These are phyloP conservation scores for Mimas tiliae DNA, from an alignment of 2,888 invertebrate species.

Conservation along the genomic window DNA sequence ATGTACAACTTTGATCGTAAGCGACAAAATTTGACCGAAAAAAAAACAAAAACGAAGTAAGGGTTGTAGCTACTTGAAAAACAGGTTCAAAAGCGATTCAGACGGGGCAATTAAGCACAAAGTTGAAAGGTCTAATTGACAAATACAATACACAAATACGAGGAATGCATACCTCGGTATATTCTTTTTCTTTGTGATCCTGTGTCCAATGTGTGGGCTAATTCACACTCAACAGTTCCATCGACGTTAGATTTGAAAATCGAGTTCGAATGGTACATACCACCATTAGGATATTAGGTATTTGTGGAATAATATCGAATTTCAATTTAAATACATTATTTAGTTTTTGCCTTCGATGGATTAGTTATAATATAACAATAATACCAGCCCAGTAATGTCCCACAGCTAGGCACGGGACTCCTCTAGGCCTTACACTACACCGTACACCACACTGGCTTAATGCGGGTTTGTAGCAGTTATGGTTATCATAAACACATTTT, in stretches of 20 bases:
- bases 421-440: too few relatives aligned
- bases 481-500: too few relatives aligned
- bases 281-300: background rate
- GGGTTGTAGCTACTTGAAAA: constrained; percentile 47
- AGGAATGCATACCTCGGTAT: constrained; percentile 38
- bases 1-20: constrained; percentile 4
- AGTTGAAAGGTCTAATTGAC: constrained; percentile 58
- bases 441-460: too few relatives aligned
- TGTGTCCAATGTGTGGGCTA: constrained; percentile 2
- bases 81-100: constrained; percentile 45
- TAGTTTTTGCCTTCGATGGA: too few relatives aligned
- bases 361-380: too few relatives aligned
- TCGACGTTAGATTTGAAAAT: background rate
- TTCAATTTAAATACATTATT: too few relatives aligned
- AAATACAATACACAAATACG: constrained; percentile 48
- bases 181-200: constrained; percentile 26
- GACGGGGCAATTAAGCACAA: constrained; percentile 51
- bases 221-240: background rate
- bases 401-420: too few relatives aligned
- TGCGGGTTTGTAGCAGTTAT: too few relatives aligned
- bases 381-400: too few relatives aligned
- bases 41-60: constrained; percentile 34
- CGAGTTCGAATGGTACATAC: background rate
- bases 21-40: constrained; percentile 27
- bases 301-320: background rate